Conservation (phyloP, 1,140 invertebrate genomes). For the Chlorops oryzae region DNA sequence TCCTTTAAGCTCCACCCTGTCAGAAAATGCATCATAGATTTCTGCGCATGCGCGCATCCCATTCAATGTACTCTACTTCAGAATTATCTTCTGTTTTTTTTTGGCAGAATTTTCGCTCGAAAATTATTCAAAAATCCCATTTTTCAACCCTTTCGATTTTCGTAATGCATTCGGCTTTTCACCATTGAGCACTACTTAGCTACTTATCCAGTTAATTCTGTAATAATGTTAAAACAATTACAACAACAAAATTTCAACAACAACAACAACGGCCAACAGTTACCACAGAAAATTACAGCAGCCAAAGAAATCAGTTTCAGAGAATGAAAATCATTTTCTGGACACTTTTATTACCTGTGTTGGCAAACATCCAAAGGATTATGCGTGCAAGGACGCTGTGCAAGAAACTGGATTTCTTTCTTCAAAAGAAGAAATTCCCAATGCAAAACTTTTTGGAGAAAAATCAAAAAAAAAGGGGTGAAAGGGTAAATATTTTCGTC, state of each 20-base stretch:
- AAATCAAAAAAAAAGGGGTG: not conserved
- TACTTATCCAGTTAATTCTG: too few relatives aligned
- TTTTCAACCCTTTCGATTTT: too few relatives aligned
- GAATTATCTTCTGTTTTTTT: too few relatives aligned
- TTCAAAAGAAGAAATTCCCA: not conserved
- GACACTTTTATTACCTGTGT: conserved; percentile 1
- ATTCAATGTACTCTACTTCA: too few relatives aligned
- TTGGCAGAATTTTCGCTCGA: too few relatives aligned
- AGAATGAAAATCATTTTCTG: not conserved
- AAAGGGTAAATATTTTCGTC: not conserved
- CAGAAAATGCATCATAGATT: too few relatives aligned
- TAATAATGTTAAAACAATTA: not conserved
- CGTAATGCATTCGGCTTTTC: too few relatives aligned
- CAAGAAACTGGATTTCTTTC: too few relatives aligned
- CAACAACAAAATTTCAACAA: not conserved
- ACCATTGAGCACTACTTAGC: too few relatives aligned
- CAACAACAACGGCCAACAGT: conserved; percentile 1
- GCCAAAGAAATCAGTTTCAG: not conserved
- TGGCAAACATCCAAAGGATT: conserved; percentile 10
- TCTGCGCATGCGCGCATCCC: too few relatives aligned
- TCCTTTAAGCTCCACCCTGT: too few relatives aligned
- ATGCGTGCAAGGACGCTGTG: not conserved
- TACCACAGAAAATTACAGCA: conserved; percentile 6
- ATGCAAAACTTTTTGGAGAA: not conserved
- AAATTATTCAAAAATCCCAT: too few relatives aligned